A percentile compares a stretch with the other conserved stretches of the same genome.
Evolutionary conservation across 2,113 vertebrate species (phyloP).

Genomic region (Etheostoma spectabile): DNA sequence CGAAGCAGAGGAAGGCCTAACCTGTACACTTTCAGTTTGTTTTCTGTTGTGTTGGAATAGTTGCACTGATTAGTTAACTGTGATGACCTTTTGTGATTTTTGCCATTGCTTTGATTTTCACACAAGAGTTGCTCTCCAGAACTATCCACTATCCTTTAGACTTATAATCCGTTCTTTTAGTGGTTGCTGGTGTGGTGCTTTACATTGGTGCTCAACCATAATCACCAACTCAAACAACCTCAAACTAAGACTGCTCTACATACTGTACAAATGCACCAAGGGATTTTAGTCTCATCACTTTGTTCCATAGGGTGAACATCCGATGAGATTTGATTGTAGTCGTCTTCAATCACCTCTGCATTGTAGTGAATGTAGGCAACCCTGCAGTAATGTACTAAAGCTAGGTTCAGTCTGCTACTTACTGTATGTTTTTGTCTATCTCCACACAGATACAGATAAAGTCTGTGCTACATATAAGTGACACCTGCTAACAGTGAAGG

Average conservation of each 20-base stretch:
- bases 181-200: constrained; percentile 72
- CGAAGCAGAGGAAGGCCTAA: constrained; percentile 58
- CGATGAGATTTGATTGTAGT: constrained; percentile 61
- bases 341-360: constrained; percentile 32
- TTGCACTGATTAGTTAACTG: constrained; percentile 82
- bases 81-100: constrained; percentile 38
- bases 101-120: background rate
- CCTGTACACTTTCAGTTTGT: constrained; percentile 81
- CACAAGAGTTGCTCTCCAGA: background rate
- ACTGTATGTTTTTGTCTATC: constrained; percentile 21
- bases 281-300: constrained; percentile 8
- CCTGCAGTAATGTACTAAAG: constrained; percentile 39
- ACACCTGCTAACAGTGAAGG: constrained; percentile 28
- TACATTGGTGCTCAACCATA: constrained; percentile 71
- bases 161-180: constrained; percentile 27
- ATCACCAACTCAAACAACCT: constrained; percentile 71
- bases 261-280: constrained; percentile 30
- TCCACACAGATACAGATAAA: background rate
- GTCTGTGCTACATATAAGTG: constrained; percentile 26
- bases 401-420: background rate
- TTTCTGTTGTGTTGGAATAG: constrained; percentile 87
- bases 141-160: constrained; percentile 27
- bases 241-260: constrained; percentile 39
- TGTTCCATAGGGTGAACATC: constrained; percentile 20
- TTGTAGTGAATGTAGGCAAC: constrained; percentile 69